Conservation (phyloP, 2,797 vertebrate species). For the Alfaro cultratus region DNA sequence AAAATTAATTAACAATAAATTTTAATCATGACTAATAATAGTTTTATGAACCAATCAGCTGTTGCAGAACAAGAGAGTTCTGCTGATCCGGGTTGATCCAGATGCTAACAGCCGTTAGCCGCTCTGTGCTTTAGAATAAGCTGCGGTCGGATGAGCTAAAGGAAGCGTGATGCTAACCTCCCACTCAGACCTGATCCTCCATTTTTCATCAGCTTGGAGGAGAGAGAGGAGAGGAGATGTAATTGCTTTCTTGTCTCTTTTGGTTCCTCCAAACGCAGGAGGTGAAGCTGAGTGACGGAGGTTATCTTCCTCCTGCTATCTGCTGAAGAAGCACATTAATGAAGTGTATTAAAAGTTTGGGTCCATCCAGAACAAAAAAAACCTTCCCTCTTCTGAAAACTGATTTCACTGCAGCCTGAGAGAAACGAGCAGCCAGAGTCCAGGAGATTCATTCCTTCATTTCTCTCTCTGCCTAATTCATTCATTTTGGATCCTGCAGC, state of each 20-base stretch:
- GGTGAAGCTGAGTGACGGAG: constrained; percentile 72
- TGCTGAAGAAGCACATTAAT: constrained; percentile 81
- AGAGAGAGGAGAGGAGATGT: constrained; percentile 66
- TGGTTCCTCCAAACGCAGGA: constrained; percentile 65
- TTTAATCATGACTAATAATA: no score
- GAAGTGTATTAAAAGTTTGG: constrained; percentile 78
- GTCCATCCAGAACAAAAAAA: constrained; percentile 34
- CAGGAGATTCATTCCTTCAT: constrained; percentile 10
- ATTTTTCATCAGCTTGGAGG: constrained; percentile 67
- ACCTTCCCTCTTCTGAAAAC: constrained; percentile 36
- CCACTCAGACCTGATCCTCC: constrained; percentile 56
- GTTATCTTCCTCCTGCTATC: constrained; percentile 73
- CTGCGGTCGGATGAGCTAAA: constrained; percentile 48
- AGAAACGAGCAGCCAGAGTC: constrained; percentile 56
- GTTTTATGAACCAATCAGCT: no score
- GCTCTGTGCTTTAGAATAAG: no score
- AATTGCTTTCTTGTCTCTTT: constrained; percentile 82
- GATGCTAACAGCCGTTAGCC: no score
- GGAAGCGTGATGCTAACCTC: constrained; percentile 48
- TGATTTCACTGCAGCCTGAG: constrained; percentile 59
- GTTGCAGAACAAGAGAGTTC: no score
- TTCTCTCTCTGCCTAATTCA: constrained; percentile 45
- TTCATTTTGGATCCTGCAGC: constrained; percentile 52
- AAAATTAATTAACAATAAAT: no score
- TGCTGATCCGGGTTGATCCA: no score